Evolutionary conservation across 1,140 invertebrate species (phyloP), one percentile per base, ranked within the genome.

Genomic region (Phymorhynchus buccinoides): DNA sequence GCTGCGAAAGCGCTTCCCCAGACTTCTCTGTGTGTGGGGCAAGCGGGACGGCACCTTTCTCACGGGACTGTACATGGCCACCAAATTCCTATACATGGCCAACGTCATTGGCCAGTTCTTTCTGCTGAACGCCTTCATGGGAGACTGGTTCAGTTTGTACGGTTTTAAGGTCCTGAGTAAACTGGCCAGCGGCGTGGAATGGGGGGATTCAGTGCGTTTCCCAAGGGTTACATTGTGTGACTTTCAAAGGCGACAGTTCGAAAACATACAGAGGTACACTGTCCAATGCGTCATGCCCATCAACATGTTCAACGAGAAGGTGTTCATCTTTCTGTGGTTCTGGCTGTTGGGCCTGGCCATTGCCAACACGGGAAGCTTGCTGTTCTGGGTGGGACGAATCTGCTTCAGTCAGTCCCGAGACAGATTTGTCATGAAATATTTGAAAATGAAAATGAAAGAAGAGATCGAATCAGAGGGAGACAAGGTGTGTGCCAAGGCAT

Each of bases 281-380:
- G 93, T 94, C 37, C 94, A 94, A 87, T 95, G 94, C 86, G 94
- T 94, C n/a, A 89, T 95, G 84, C 94, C 94, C 37, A 94, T 95
- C 88, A 95, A 95, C 86, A 91, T 95, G 44, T 95, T 95, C 90
- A 95, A 95, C 89, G 94, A 95, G 89, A 95, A 95, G 88, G 94
- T 95, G 83, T 93, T 92, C 86, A 90, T 91, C n/a, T 92, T 93
- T 86, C 86, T 93, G 16, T 93, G 92, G 92, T 93, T 92, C 85
- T 93, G 92, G 92, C 90, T 92, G 42, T 89, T 91, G 66, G 80
- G 92, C 41, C 90, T 93, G 66, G 89, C 90, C 84, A 68, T 89
- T 30, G 78, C 91, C 7, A 92, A 90, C 3, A 77, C 79, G n/a
- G 88, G 88, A 32, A 91, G 90, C 84, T 89, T 93, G 86, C 80